Percentiles rank a stretch among this genome's conserved stretches.
These are phyloP conservation scores for Peromyscus californicus DNA, from an alignment of 2,113 vertebrate genomes.

Conservation along the genomic window DNA sequence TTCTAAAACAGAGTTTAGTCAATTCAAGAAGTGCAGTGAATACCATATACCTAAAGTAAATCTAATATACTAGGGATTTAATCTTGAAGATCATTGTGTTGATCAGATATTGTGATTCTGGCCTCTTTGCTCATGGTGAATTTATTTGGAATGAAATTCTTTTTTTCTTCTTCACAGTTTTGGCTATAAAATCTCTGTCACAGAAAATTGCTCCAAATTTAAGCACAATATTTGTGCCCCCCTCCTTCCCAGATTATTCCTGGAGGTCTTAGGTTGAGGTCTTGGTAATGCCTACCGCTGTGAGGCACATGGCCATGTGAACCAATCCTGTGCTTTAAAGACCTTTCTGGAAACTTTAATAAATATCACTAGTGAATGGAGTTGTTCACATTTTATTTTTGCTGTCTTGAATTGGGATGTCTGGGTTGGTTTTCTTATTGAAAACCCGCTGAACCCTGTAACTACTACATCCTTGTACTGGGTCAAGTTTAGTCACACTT, in stretches of 20 bases:
- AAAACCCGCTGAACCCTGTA: background rate
- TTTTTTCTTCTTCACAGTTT: slow-evolving; percentile 57
- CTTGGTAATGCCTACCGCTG: background rate
- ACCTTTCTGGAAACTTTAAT: background rate
- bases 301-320: too few species aligned
- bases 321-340: background rate
- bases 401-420: background rate
- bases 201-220: slow-evolving; percentile 45
- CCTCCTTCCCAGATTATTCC: background rate
- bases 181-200: slow-evolving; percentile 59
- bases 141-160: slow-evolving; percentile 61
- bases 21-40: background rate
- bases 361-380: background rate
- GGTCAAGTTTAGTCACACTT: background rate
- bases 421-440: background rate
- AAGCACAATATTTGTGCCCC: slow-evolving; percentile 15
- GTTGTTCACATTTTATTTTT: background rate
- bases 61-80: background rate
- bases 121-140: background rate
- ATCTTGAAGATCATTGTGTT: background rate
- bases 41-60: background rate
- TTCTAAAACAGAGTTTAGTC: background rate
- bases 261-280: slow-evolving; percentile 32
- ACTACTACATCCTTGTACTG: background rate
- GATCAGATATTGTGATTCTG: background rate